Evolutionary conservation across 2,888 invertebrate genomes (phyloP).

Genomic region (Dicranocentrus wangi): DNA sequence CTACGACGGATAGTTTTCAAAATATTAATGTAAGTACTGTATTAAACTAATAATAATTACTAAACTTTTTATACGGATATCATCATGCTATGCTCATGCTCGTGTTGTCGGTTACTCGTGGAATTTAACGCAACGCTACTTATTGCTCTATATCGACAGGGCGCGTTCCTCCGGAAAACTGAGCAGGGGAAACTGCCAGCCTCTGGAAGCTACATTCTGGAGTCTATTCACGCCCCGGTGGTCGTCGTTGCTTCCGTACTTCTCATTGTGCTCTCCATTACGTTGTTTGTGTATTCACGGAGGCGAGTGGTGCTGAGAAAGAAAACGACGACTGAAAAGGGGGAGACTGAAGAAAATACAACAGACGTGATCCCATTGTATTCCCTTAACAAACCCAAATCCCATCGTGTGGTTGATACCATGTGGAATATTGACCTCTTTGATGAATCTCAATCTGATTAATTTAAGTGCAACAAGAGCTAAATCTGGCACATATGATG

Average conservation of each 20-base stretch:
- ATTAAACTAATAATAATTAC: not conserved
- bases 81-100: no score
- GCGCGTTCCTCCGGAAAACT: constrained; percentile 39
- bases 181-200: constrained; percentile 38
- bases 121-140: no score
- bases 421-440: constrained; percentile 62
- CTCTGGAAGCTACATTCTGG: constrained; percentile 8
- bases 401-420: constrained; percentile 42
- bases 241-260: constrained; percentile 30
- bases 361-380: constrained; percentile 25
- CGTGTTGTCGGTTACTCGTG: no score
- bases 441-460: no score
- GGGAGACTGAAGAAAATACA: no score
- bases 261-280: constrained; percentile 21
- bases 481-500: no score
- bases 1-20: constrained; percentile 36
- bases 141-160: constrained; percentile 27
- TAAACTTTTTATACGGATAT: not conserved
- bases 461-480: no score
- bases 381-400: constrained; percentile 31
- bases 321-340: no score
- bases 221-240: constrained; percentile 2
- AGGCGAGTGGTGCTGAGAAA: constrained; percentile 2
- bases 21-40: constrained; percentile 54
- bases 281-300: constrained; percentile 24